Evolutionary conservation across 2,888 invertebrate genomes (phyloP), one percentile per base, ranked within the genome.

Genomic region (Dendrolimus houi): DNA sequence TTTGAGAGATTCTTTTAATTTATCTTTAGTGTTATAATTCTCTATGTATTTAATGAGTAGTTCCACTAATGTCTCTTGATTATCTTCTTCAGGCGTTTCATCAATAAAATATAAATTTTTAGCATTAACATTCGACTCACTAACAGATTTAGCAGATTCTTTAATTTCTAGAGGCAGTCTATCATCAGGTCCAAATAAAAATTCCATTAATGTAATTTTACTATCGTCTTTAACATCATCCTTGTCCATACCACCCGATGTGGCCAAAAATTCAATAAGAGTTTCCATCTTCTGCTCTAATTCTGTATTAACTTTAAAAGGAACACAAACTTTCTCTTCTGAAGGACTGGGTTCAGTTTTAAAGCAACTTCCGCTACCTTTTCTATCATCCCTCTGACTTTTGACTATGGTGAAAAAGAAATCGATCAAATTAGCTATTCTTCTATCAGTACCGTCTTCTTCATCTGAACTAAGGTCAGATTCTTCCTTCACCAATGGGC

Each of bases 391-490:
- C 52, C 79, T 86, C 58, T 91, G 90, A 62, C 87, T 89, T 64
- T 89, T 91, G 0, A 91, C 90, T 55, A 91, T 87, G 1, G 90
- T 89, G 54, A 91, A 91, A 70, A 91, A 90, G 72, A 91, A 91
- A 59, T 91, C 91, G 9, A 91, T 88, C 8, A 91, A 64, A 63
- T 87, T 89, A 1, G 90, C 89, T 17, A 91, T 87, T 61, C 88
- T 77, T 58, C 81, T 77, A 52, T 91, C 91, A 8, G 76, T 79
- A 0, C 79, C 83, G 52, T 88, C 84, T 55, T 87, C 87, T 54
- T 82, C 87, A 17, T 87, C 86, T 2, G 85, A 85, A 41, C 82
- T 83, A 1, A 90, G 58, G 56, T 85, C 90, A 0, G 88, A 88
- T 68, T 90, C 90, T 65, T 90, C 83, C 64, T 85, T 87, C 0